Percentiles rank a stretch among this genome's conserved stretches.
Evolutionary conservation across 1,140 invertebrate genomes (phyloP).

Genomic region (Whitmania pigra): DNA sequence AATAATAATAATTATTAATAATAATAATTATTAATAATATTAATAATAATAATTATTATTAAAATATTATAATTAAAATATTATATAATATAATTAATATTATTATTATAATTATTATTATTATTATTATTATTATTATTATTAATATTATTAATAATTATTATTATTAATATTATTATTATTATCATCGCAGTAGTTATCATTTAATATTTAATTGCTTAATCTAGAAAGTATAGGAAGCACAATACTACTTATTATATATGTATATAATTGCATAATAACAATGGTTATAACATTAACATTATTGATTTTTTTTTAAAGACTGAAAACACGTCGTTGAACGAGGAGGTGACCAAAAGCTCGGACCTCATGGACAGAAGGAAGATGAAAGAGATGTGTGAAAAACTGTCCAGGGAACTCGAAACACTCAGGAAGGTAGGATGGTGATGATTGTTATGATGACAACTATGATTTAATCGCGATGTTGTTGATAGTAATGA

Average conservation of each 20-base stretch:
- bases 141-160: too few species aligned
- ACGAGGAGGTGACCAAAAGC: not conserved
- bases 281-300: not conserved
- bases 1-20: too few species aligned
- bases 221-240: too few species aligned
- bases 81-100: too few species aligned
- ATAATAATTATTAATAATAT: too few species aligned
- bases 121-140: constrained; percentile 1
- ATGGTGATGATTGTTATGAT: not conserved
- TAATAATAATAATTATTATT: too few species aligned
- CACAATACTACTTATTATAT: too few species aligned
- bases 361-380: not conserved
- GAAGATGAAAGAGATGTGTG: not conserved
- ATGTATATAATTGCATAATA: not conserved
- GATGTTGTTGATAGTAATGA: not conserved
- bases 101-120: too few species aligned
- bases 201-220: not conserved
- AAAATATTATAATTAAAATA: too few species aligned
- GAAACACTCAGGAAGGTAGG: not conserved
- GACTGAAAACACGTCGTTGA: not conserved
- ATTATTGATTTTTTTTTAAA: not conserved
- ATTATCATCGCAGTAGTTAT: too few species aligned
- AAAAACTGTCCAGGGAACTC: not conserved
- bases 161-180: too few species aligned
- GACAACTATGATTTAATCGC: not conserved